Evolutionary conservation across 2,888 invertebrate genomes (phyloP), one percentile per base, ranked within the genome.

Genomic region (Alentia gelatinosa): DNA sequence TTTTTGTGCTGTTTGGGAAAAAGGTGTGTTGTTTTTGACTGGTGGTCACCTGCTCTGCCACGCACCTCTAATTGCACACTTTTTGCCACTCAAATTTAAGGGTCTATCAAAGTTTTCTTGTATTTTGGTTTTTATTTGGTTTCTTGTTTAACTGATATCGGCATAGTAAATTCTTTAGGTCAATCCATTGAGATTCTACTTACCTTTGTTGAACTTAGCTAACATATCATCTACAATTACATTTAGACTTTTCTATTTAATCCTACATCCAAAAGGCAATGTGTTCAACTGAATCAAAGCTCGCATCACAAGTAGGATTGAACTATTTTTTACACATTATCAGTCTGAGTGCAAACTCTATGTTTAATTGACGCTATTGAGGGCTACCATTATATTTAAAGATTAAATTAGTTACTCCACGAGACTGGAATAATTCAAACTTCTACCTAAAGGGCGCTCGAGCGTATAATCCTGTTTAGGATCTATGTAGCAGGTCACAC

Each of bases 391-490:
- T 15, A 39, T 79, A 39, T 19, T 19, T 39, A 39, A 79, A 39
- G 39, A 39, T 79, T 39, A 19, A 19, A 79, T 79, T 79, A 79
- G 79, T 35, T 23, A 35, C 39, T 79, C 23, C 79, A n/a, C 19
- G 86, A 30, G 86, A 47, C 47, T 33, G 42, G 30, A 86, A 86
- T 86, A 35, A 86, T 86, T 50, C 47, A 86, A 50, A 79, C 5
- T 30, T 86, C 47, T 50, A 33, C 23, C 42, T 19, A 50, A 30
- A 9, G 47, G 23, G 86, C 86, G 26, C 1, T 33, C 86, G 47
- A 4, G 47, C 86, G 47, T 33, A 86, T 86, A 86, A 86, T 86
- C 86, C 33, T 42, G 47, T 50, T 50, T 86, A 30, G 26, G 15
- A 47, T 86, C 47, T 86, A 86, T 50, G 50, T 50, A 9, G 33